Base-by-base conservation (phyloP, 2,888 invertebrate genomes). In the Tubulanus polymorphus region DNA sequence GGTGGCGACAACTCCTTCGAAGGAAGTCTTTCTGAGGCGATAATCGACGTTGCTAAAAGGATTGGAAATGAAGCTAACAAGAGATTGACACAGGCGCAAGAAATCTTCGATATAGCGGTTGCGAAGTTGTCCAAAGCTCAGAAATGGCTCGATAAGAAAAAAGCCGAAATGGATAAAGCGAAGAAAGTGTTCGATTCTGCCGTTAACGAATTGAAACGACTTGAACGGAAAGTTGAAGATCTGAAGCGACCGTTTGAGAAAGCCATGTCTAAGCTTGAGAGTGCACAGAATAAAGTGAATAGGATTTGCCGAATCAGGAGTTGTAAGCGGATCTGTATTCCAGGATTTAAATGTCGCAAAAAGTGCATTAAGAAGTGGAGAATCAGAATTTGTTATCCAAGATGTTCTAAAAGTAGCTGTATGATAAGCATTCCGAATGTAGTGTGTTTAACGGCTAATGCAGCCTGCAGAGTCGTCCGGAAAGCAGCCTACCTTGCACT, bases 251-350 rank as follows among this genome's bases (percentile, higher is more conserved):
- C 64, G 1, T 64, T 54, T 56, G 25, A 57, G 35, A 51, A 25
- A 37, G 62, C 64, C 2, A 8, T 61, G 5, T 46, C 48, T 41
- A 53, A 50, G 41, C 46, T 64, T 1, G 46, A 51, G 1, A 27
- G 26, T 12, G 64, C 62, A 5, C 59, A 64, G 26, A 56, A 48
- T 51, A 56, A 57, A 2, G 56, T 64, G 12, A 62, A 64, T 52
- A 59, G 57, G 28, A 50, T 64, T 6, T 64, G 64, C 45, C 49
- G 35, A 30, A 64, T 64, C 5, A 59, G 37, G 53, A 12, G 26
- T 5, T 64, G 64, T 32, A 15, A 23, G 2, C 37, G 37, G 6
- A 29, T 62, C 10, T 64, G 64, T 35, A 46, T 64, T n/a, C 60
- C 58, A 26, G 61, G 62, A 18, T 18, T 62, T 10, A 57, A 59